phyloP scores from a whole-genome alignment of 2,888 invertebrate genomes.

The Xylocampa areola region DNA sequence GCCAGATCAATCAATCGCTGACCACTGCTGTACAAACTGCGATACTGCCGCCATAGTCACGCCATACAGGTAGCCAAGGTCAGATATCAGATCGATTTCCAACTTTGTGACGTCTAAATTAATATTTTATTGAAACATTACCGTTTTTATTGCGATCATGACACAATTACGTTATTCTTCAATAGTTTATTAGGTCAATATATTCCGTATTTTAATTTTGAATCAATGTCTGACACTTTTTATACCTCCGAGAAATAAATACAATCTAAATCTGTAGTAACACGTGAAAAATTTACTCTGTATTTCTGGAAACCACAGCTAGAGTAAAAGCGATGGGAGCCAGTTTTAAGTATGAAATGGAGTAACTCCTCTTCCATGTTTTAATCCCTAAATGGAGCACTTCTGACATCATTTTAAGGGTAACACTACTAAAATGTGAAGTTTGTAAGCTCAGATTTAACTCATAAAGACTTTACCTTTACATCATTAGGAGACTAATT shows the following conservation, averaged over 20 bases:
- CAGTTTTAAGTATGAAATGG: constrained; percentile 14
- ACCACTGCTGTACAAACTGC: constrained; percentile 60
- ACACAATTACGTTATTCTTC: background rate
- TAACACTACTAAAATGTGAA: constrained; percentile 10
- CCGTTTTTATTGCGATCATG: background rate
- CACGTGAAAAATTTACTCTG: background rate
- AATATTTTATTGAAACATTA: constrained; percentile 24
- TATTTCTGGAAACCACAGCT: background rate
- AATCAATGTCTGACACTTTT: background rate
- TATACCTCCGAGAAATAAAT: constrained; percentile 10
- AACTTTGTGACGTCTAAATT: constrained; percentile 35
- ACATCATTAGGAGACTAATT: constrained; percentile 19
- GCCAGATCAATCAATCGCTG: constrained; percentile 67
- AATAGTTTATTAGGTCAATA: background rate
- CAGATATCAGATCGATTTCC: constrained; percentile 45
- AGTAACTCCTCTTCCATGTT: constrained; percentile 24
- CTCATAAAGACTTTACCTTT: constrained; percentile 15
- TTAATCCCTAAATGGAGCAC: constrained; percentile 25
- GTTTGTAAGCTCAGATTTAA: constrained; percentile 20
- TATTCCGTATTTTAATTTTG: background rate
- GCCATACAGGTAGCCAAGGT: constrained; percentile 46
- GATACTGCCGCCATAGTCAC: constrained; percentile 53
- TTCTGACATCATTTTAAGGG: constrained; percentile 19
- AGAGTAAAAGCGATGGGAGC: background rate
- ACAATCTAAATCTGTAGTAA: background rate